Evolutionary conservation across 2,797 vertebrate species (phyloP).

Genomic region (Bovichtus variegatus): DNA sequence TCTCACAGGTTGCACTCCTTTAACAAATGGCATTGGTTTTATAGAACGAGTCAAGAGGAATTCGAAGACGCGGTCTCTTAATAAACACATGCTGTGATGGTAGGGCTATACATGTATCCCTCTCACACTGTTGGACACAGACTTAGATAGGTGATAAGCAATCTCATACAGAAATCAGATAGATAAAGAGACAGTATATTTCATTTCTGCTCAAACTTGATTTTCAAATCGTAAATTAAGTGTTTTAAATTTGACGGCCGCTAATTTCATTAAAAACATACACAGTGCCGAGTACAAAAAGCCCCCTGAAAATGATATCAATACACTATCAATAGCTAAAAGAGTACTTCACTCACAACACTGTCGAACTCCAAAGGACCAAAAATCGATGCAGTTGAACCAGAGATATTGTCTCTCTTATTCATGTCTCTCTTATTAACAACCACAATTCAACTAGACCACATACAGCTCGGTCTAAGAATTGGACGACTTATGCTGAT

Average conservation of each 20-base stretch:
- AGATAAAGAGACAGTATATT: not conserved
- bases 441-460: not conserved
- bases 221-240: not conserved
- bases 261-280: not conserved
- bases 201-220: not conserved
- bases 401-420: not conserved
- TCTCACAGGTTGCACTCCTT: constrained; percentile 50
- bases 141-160: not conserved
- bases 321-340: not conserved
- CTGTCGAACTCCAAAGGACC: not conserved
- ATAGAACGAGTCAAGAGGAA: constrained; percentile 34
- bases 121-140: not conserved
- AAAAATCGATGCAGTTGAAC: not conserved
- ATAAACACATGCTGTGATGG: constrained; percentile 15
- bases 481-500: too few species aligned
- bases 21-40: constrained; percentile 55
- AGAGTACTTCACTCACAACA: not conserved
- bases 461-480: not conserved
- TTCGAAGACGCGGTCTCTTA: constrained; percentile 10
- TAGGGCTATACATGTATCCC: not conserved
- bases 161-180: not conserved
- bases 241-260: not conserved
- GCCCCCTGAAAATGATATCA: not conserved
- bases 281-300: not conserved
- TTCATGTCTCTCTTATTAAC: not conserved